Conservation (phyloP, 2,113 vertebrate genomes). For the Apteryx mantelli region DNA sequence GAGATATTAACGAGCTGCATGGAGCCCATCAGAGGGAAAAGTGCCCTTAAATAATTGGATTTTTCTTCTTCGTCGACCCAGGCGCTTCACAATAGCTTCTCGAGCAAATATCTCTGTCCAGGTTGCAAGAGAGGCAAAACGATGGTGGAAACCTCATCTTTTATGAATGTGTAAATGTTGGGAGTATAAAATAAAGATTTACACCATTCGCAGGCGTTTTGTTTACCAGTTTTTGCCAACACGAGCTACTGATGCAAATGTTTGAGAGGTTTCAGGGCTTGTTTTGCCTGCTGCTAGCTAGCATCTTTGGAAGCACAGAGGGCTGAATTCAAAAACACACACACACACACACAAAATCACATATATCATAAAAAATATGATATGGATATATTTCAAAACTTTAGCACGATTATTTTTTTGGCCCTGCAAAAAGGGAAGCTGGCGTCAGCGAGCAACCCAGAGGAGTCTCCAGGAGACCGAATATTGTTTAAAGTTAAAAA, state of each 20-base stretch:
- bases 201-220: background rate
- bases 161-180: background rate
- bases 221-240: background rate
- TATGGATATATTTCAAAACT: rapidly evolving
- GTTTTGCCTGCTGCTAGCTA: background rate
- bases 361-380: background rate
- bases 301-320: background rate
- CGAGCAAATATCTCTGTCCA: background rate
- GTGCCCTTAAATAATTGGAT: background rate
- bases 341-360: background rate
- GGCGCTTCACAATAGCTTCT: background rate
- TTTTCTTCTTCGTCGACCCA: background rate
- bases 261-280: background rate
- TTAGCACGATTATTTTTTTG: background rate
- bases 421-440: background rate
- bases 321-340: background rate
- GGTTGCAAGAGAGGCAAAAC: background rate
- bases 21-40: background rate
- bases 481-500: constrained; percentile 81
- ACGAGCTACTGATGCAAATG: background rate
- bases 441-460: background rate
- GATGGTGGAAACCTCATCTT: background rate
- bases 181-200: constrained; percentile 28
- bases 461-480: constrained; percentile 57
- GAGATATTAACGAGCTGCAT: background rate